Percentiles rank a stretch among this genome's conserved stretches.
Evolutionary conservation across 2,888 invertebrate species (phyloP).

Genomic region (Heliconius charithonia): DNA sequence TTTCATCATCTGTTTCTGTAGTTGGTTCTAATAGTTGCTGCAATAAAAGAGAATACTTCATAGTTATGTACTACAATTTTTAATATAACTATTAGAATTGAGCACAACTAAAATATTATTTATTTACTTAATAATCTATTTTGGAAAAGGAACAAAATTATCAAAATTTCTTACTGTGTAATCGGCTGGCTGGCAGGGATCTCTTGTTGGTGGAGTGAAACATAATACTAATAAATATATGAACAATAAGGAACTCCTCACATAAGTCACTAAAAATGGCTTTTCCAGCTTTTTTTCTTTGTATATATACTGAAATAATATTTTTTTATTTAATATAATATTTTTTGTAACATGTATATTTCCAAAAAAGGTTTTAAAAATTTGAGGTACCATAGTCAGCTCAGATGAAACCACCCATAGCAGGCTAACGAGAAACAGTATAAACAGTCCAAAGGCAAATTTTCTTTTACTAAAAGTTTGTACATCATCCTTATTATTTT

Average conservation of each 20-base stretch:
- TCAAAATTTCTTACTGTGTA: slow-evolving; percentile 85
- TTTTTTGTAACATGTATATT: not conserved
- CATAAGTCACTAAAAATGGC: slow-evolving; percentile 97
- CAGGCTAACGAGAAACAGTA: slow-evolving; percentile 95
- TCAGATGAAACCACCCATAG: slow-evolving; percentile 98
- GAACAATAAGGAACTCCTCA: slow-evolving; percentile 97
- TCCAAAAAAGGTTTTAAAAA: not conserved
- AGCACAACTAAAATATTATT: not conserved
- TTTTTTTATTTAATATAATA: not conserved
- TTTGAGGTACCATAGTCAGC: slow-evolving; percentile 90
- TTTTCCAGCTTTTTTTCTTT: slow-evolving; percentile 93
- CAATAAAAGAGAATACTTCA: not conserved
- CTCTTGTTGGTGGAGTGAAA: slow-evolving; percentile 95
- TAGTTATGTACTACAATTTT: not conserved
- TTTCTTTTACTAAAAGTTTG: slow-evolving; percentile 71
- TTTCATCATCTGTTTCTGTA: slow-evolving; percentile 91
- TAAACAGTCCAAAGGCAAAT: slow-evolving; percentile 92
- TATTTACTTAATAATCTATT: too few species aligned
- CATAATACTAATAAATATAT: slow-evolving; percentile 95
- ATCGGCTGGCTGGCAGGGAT: slow-evolving; percentile 89
- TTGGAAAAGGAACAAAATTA: not conserved
- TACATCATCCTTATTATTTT: slow-evolving; percentile 70
- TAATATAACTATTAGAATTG: not conserved
- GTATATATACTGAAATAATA: slow-evolving; percentile 90
- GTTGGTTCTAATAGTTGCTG: slow-evolving; percentile 87